These are phyloP conservation scores for Nymphalis c-album DNA, from an alignment of 2,888 invertebrate species.

Conservation along the genomic window DNA sequence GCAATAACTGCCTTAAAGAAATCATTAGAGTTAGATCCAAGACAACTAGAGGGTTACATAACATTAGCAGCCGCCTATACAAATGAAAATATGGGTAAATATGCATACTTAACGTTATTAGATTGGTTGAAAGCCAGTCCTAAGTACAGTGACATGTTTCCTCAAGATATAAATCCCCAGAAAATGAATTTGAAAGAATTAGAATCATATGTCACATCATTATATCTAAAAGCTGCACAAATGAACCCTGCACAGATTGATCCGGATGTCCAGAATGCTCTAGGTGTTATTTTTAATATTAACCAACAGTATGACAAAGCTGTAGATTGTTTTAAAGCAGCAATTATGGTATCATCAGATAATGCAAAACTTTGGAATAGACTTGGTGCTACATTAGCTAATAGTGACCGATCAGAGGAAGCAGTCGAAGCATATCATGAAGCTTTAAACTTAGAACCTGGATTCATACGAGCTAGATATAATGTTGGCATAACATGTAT, in stretches of 20 bases:
- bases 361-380: constrained; percentile 98
- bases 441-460: constrained; percentile 95
- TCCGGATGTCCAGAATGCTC: constrained; percentile 94
- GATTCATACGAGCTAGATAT: constrained; percentile 97
- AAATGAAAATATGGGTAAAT: constrained; percentile 96
- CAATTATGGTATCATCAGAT: constrained; percentile 88
- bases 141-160: constrained; percentile 88
- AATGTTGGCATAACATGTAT: constrained; percentile 99
- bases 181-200: constrained; percentile 71
- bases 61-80: constrained; percentile 96
- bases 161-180: constrained; percentile 72
- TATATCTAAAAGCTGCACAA: constrained; percentile 90
- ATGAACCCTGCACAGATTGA: constrained; percentile 88
- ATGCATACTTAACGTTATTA: constrained; percentile 91
- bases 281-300: constrained; percentile 97
- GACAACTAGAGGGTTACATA: constrained; percentile 92
- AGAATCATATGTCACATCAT: constrained; percentile 85
- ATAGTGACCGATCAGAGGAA: constrained; percentile 96
- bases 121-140: constrained; percentile 90
- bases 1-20: constrained; percentile 95
- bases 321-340: constrained; percentile 96
- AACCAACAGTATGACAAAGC: constrained; percentile 97
- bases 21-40: constrained; percentile 89
- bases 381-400: constrained; percentile 97
- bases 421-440: constrained; percentile 97